Conservation (phyloP, 2,797 vertebrate genomes). For the Danio tinwini region DNA sequence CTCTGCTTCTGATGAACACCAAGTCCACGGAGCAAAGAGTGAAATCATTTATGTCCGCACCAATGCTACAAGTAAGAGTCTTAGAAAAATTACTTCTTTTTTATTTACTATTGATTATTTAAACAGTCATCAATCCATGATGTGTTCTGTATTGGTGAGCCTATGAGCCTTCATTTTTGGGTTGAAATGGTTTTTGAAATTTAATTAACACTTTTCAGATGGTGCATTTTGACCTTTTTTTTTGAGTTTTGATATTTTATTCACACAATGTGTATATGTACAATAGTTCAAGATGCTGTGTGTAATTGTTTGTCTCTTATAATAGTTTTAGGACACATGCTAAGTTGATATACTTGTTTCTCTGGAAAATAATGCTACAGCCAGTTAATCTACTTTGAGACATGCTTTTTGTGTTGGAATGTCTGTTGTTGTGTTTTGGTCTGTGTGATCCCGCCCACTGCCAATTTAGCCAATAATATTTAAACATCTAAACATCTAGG, state of each 20-base stretch:
- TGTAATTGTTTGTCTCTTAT: no score
- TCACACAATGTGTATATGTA: no score
- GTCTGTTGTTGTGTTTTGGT: not conserved
- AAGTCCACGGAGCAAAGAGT: slow-evolving; percentile 94
- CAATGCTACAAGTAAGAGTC: slow-evolving; percentile 88
- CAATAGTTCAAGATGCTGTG: no score
- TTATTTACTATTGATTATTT: not conserved
- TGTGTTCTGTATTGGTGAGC: not conserved
- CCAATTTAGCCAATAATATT: not conserved
- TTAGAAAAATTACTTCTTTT: not conserved
- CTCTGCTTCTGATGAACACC: slow-evolving; percentile 90
- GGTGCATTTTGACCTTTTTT: no score
- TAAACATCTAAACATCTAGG: no score
- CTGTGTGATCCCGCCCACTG: not conserved
- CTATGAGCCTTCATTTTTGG: not conserved
- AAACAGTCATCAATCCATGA: not conserved
- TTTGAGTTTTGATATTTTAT: no score
- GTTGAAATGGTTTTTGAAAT: no score
- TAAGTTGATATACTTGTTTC: not conserved
- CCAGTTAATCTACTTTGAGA: not conserved
- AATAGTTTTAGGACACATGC: no score
- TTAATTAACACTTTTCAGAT: no score
- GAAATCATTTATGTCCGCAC: slow-evolving; percentile 95
- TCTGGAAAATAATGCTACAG: not conserved
- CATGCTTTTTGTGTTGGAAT: not conserved